Percentiles rank a stretch among this genome's conserved stretches.
phyloP scores from a whole-genome alignment of 2,797 vertebrate species.

The Sebastes variabilis region DNA sequence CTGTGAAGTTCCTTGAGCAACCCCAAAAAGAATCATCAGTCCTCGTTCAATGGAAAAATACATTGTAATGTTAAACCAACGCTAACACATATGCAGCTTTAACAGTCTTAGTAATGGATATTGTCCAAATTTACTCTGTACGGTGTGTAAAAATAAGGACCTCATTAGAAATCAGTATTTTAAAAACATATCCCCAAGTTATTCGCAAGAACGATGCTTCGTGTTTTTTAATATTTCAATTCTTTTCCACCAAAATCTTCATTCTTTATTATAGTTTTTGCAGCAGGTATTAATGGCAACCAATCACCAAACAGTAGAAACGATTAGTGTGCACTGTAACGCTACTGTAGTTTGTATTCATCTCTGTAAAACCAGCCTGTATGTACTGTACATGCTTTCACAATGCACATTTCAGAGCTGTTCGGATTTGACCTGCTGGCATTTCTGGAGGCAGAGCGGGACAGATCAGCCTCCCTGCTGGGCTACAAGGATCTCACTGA shows the following conservation, averaged over 20 bases:
- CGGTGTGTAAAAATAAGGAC: background rate
- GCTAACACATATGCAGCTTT: background rate
- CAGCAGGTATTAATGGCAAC: background rate
- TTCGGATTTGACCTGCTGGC: slow-evolving; percentile 60
- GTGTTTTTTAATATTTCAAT: background rate
- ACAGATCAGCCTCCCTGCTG: slow-evolving; percentile 59
- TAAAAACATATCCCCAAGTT: background rate
- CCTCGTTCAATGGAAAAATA: background rate
- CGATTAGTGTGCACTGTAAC: no score
- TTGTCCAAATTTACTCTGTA: background rate
- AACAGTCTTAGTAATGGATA: no score
- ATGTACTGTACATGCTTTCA: background rate
- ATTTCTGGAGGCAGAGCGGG: slow-evolving; percentile 62
- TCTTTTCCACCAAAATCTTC: background rate
- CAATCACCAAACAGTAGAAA: background rate
- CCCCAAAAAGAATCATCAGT: background rate
- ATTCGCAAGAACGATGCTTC: rapidly evolving
- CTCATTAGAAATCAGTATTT: background rate
- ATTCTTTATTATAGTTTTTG: background rate
- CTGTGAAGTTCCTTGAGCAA: background rate
- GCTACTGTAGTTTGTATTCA: background rate
- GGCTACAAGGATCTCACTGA: slow-evolving; percentile 68
- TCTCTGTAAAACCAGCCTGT: background rate
- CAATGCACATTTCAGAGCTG: slow-evolving; percentile 23
- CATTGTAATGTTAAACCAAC: background rate